Evolutionary conservation across 2,888 invertebrate species (phyloP), one percentile per base, ranked within the genome.

Genomic region (Oscheius sp.): DNA sequence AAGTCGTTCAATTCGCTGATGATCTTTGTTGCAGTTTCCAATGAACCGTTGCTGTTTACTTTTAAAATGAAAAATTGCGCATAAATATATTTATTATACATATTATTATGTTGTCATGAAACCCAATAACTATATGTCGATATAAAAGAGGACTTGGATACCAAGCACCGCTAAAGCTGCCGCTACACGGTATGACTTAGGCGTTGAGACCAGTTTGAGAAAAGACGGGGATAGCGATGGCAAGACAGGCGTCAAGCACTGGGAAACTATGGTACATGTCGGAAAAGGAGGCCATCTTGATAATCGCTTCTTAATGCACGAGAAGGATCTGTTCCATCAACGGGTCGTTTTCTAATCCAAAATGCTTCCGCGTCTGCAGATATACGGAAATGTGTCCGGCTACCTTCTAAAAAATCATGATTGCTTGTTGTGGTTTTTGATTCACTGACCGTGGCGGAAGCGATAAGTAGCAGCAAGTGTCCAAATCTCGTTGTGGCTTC

Each of bases 401-500:
- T 36, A 80, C 78, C 64, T 79, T 77, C 81, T 81, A 71, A 61
- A 80, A 79, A 57, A 22, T 24, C 8, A 9, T 30, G 36, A 56
- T 64, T 50, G 32, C 20, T 9, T 49, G 41, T 24, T 24, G 36
- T 32, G n/a, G 24, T 49, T 47, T 62, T 62, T 62, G 32, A 47
- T 56, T 47, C 17, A 51, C 74, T 74, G 65, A 84, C 84, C 74
- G 82, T 79, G 32, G 82, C 74, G 49, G 80, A 77, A 9, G 82
- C 71, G 22, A 82, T 69, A 26, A 84, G 67, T 64, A 84, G 71
- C 22, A 84, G 72, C 22, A 84, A 71, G 26, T 75, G 73, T 17
- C 80, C 82, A 59, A 84, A 82, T 59, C 84, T 67, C 26, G 75
- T 70, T 6, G 80, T 77, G 6, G 83, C 83, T 41, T 80, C 76